phyloP scores from a whole-genome alignment of 2,113 vertebrate genomes.

The Probosciger aterrimus region DNA sequence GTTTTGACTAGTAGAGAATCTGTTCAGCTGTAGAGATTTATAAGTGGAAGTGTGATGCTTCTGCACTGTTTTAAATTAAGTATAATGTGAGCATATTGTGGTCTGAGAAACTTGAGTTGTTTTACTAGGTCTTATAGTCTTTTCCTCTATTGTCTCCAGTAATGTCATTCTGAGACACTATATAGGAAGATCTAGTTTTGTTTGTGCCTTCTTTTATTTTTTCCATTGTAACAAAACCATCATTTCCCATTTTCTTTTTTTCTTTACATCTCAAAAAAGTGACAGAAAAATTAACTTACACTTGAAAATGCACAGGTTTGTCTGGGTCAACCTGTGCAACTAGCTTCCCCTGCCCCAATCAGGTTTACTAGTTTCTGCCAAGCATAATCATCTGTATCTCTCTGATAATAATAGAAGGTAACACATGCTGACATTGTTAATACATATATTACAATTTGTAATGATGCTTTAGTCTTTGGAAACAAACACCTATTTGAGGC shows the following conservation, averaged over 20 bases:
- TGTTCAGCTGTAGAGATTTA: background rate
- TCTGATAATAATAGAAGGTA: background rate
- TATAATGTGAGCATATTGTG: background rate
- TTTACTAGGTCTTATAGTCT: background rate
- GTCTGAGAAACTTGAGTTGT: background rate
- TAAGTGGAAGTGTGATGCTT: background rate
- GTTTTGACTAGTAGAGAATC: background rate
- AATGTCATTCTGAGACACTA: background rate
- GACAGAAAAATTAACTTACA: background rate
- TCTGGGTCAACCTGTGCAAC: background rate
- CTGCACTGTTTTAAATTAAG: background rate
- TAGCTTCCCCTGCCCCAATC: background rate
- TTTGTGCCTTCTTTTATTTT: background rate
- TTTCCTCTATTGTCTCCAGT: background rate
- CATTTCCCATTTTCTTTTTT: background rate
- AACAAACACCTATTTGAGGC: background rate
- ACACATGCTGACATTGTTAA: background rate
- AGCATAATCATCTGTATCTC: background rate
- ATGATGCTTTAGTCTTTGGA: background rate
- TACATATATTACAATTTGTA: background rate
- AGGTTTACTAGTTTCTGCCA: background rate
- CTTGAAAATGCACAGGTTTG: background rate
- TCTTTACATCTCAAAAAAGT: background rate
- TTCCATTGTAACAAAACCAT: background rate
- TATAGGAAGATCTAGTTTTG: background rate